These are phyloP conservation scores for Rhinogobius similis DNA, from an alignment of 2,113 vertebrate genomes.

Conservation along the genomic window DNA sequence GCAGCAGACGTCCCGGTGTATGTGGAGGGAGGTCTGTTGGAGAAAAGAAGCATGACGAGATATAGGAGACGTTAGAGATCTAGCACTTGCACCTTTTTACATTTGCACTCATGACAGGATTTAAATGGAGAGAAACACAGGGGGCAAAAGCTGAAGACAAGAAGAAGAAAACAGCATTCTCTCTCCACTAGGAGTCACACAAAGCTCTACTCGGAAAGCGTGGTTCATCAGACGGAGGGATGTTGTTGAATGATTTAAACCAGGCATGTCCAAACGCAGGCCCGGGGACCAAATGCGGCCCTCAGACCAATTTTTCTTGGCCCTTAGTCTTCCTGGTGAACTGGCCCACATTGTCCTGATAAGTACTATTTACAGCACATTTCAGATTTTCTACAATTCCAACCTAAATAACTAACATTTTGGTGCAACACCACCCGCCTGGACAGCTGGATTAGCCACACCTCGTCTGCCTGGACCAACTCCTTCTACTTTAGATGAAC, in stretches of 20 bases:
- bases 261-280: too few species aligned
- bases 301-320: too few species aligned
- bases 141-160: conserved; percentile 5
- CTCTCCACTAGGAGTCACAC: conserved; percentile 39
- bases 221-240: neutral
- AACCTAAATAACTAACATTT: too few species aligned
- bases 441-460: too few species aligned
- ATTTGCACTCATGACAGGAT: conserved; percentile 13
- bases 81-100: conserved; percentile 35
- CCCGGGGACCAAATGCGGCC: too few species aligned
- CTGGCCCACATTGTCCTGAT: too few species aligned
- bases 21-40: conserved; percentile 58
- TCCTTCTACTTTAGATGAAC: too few species aligned
- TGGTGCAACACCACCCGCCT: too few species aligned
- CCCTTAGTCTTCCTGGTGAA: too few species aligned
- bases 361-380: too few species aligned
- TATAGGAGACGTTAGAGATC: conserved; percentile 36
- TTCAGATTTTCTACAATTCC: too few species aligned
- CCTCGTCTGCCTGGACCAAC: too few species aligned
- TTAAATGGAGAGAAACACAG: conserved; percentile 29
- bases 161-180: conserved; percentile 12
- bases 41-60: conserved; percentile 71
- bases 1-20: conserved; percentile 36
- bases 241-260: neutral
- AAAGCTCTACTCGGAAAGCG: neutral